These are phyloP conservation scores for Apeltes quadracus DNA, from an alignment of 2,113 vertebrate genomes.

Conservation along the genomic window DNA sequence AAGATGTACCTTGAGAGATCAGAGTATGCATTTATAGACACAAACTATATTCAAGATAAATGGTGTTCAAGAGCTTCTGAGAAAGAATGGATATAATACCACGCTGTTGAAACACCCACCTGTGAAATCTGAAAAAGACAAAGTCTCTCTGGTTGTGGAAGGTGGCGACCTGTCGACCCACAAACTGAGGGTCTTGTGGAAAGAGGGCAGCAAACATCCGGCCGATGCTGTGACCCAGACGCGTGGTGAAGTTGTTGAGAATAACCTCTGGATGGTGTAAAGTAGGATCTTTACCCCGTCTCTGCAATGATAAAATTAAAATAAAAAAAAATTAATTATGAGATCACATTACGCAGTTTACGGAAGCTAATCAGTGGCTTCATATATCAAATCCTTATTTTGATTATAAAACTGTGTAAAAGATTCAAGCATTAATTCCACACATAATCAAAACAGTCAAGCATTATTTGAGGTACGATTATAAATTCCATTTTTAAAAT, in stretches of 20 bases:
- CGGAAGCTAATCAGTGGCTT: neutral
- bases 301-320: constrained; percentile 70
- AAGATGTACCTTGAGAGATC: constrained; percentile 87
- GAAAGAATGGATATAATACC: neutral
- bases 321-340: neutral
- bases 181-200: constrained; percentile 93
- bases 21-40: neutral
- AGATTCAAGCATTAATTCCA: neutral
- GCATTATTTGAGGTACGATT: neutral
- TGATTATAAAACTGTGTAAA: neutral
- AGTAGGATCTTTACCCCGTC: constrained; percentile 91
- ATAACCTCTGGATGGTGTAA: constrained; percentile 93
- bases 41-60: neutral
- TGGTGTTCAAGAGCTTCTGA: neutral
- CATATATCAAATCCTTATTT: neutral
- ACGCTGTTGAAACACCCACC: constrained; percentile 75
- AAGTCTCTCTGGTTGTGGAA: constrained; percentile 99
- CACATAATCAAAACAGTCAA: neutral
- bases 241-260: constrained; percentile 94
- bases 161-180: constrained; percentile 95
- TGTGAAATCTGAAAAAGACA: constrained; percentile 97
- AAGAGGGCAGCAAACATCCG: constrained; percentile 94
- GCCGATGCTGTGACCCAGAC: constrained; percentile 91
- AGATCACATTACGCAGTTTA: neutral
- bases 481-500: neutral